These are phyloP conservation scores for Cryptus armator DNA, from an alignment of 2,888 invertebrate species.

Conservation along the genomic window DNA sequence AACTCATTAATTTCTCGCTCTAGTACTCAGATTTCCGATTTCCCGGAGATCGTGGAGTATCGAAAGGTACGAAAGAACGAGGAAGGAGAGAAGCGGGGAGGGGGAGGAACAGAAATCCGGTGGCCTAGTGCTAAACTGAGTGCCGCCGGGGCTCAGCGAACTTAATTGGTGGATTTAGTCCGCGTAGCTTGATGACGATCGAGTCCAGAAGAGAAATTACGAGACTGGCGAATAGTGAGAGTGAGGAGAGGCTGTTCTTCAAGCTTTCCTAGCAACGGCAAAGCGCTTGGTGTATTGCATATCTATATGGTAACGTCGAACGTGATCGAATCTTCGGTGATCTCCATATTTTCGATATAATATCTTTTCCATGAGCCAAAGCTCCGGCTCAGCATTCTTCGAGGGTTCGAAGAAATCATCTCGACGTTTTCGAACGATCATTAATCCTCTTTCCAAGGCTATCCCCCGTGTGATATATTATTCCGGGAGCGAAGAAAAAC, in stretches of 20 bases:
- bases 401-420: neutral
- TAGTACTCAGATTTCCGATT: slow-evolving; percentile 71
- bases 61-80: slow-evolving; percentile 11
- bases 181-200: slow-evolving; percentile 65
- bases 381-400: neutral
- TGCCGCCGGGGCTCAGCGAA: slow-evolving; percentile 57
- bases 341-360: slow-evolving; percentile 49
- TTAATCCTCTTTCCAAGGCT: neutral
- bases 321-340: slow-evolving; percentile 55
- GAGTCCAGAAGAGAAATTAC: slow-evolving; percentile 59
- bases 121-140: slow-evolving; percentile 24
- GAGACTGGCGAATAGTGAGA: slow-evolving; percentile 38
- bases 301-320: slow-evolving; percentile 27
- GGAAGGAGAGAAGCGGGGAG: slow-evolving; percentile 19
- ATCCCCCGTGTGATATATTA: neutral
- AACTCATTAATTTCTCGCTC: slow-evolving; percentile 76
- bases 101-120: slow-evolving; percentile 23
- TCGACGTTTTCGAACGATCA: neutral
- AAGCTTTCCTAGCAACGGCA: neutral
- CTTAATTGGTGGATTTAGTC: slow-evolving; percentile 71
- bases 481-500: neutral
- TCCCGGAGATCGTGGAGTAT: slow-evolving; percentile 51
- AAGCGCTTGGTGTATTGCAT: neutral
- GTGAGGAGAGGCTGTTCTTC: neutral
- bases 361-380: slow-evolving; percentile 31